These are phyloP conservation scores for Cheilosia impressa DNA, from an alignment of 2,888 invertebrate species.

Conservation along the genomic window DNA sequence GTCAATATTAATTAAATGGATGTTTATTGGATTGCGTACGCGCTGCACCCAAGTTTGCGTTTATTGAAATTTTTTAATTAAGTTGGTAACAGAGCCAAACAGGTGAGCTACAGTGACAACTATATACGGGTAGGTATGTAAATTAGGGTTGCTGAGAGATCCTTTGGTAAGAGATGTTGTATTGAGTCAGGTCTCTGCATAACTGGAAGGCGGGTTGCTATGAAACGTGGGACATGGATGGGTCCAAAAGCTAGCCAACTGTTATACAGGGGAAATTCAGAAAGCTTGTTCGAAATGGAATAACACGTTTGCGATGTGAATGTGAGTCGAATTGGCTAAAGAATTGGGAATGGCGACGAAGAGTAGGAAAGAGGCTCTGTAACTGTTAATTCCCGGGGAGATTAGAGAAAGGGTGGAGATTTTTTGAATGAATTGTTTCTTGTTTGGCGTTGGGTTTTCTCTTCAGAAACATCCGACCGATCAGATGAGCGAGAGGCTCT, in stretches of 20 bases:
- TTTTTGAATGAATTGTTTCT: neutral
- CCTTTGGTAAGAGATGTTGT: constrained; percentile 24
- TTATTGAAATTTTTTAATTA: constrained; percentile 65
- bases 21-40: constrained; percentile 70
- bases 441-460: neutral
- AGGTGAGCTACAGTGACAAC: constrained; percentile 29
- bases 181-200: constrained; percentile 59
- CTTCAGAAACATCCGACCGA: neutral
- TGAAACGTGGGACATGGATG: constrained; percentile 12
- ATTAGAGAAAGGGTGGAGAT: constrained; percentile 12
- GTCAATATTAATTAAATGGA: constrained; percentile 73
- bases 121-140: neutral
- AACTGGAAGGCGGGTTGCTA: constrained; percentile 55
- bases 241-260: constrained; percentile 38
- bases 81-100: constrained; percentile 47
- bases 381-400: constrained; percentile 55
- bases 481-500: neutral
- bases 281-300: constrained; percentile 21
- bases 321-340: neutral
- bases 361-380: constrained; percentile 3
- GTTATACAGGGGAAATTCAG: constrained; percentile 42
- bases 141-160: constrained; percentile 26
- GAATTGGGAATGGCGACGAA: neutral
- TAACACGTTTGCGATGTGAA: neutral
- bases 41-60: constrained; percentile 19